phyloP scores from a whole-genome alignment of 2,888 invertebrate genomes.

The Microdon myrmicae region DNA sequence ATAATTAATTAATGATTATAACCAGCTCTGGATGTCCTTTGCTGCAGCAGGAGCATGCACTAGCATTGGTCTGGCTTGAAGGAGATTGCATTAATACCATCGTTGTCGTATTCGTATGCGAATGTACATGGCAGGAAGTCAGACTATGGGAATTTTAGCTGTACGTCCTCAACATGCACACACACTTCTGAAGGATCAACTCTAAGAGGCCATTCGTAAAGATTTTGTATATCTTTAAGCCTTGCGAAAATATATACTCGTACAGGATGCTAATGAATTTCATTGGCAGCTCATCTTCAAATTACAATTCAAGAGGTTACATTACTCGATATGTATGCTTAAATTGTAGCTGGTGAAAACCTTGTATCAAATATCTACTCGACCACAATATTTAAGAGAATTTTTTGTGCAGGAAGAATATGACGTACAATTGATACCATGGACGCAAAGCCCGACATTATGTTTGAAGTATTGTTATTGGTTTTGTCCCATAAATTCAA shows the following conservation, averaged over 20 bases:
- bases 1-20: slow-evolving; percentile 53
- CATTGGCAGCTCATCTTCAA: slow-evolving; percentile 39
- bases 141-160: neutral
- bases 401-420: no score
- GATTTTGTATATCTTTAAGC: slow-evolving; percentile 18
- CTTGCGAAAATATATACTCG: slow-evolving; percentile 22
- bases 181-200: slow-evolving; percentile 17
- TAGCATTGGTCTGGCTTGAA: slow-evolving; percentile 35
- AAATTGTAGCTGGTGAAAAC: no score
- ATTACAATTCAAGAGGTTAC: slow-evolving; percentile 36
- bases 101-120: slow-evolving; percentile 18
- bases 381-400: no score
- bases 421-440: no score
- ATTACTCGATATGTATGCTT: no score
- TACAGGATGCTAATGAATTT: slow-evolving; percentile 25
- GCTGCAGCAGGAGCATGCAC: slow-evolving; percentile 29
- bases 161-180: slow-evolving; percentile 19
- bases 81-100: slow-evolving; percentile 42
- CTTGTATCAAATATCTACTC: no score
- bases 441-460: no score
- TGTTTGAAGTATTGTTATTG: no score
- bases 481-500: no score
- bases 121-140: slow-evolving; percentile 17
- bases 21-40: slow-evolving; percentile 23
- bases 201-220: slow-evolving; percentile 40